Evolutionary conservation across 2,888 invertebrate genomes (phyloP), one percentile per base, ranked within the genome.

Genomic region (Taphrorychus bicolor): DNA sequence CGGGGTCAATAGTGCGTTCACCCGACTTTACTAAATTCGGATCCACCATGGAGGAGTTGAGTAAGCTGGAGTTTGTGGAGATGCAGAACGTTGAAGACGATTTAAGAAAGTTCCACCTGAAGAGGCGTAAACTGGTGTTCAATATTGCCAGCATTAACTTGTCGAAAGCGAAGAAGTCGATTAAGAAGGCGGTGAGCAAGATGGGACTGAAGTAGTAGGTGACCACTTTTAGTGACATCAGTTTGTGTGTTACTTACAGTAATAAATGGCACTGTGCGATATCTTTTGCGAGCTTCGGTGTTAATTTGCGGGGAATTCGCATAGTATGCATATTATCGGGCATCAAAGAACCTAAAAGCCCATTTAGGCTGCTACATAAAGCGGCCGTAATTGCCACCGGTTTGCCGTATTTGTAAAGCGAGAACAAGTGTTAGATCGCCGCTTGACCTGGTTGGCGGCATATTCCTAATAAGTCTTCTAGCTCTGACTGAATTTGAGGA

Each of bases 401-500:
- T 66, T 66, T 66, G 24, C 64, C 64, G 16, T 64, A 64, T 64
- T 64, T 52, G 64, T 58, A 64, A 9, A 59, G 64, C 41, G 64
- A 58, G 52, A 52, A 64, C 59, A 64, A 49, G 58, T 59, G 64
- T 52, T 24, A 54, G 61, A 54, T 62, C 48, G 42, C 22, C 54
- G 53, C 54, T 62, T 62, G 61, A 62, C 54, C 48, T 32, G 54
- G 54, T 62, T 54, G 61, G 45, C 54, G 48, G 42, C 59, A 52
- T 59, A 52, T 59, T 21, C 24, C 18, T 42, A n/a, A 42, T 45
- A 45, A 14, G 16, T 45, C 45, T 45, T 45, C 17, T 45, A 45
- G 45, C 14, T 45, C 45, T 14, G 14, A 16, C 16, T 16, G 45
- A 45, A 45, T 45, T 45, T 45, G 17, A 45, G 45, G 45, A 45